phyloP scores from a whole-genome alignment of 2,888 invertebrate genomes.

The Drosophila formosana region DNA sequence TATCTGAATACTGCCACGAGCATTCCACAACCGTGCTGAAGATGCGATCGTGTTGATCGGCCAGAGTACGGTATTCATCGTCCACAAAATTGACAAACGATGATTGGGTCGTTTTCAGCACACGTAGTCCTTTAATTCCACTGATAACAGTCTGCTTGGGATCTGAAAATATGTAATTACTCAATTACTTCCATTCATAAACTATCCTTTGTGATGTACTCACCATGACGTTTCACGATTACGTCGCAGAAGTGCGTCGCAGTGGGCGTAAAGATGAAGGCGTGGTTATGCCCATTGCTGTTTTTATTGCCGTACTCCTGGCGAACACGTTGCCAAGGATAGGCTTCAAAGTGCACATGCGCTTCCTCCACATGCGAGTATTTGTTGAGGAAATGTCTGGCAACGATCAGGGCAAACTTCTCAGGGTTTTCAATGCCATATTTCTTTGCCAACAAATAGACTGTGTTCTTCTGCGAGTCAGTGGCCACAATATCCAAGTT shows the following conservation, averaged over 20 bases:
- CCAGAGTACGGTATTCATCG: conserved; percentile 91
- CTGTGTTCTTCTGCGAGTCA: conserved; percentile 93
- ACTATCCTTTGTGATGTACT: conserved; percentile 54
- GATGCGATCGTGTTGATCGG: conserved; percentile 91
- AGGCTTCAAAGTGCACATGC: conserved; percentile 89
- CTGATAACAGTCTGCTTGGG: conserved; percentile 87
- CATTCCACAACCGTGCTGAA: conserved; percentile 91
- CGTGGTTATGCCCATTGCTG: conserved; percentile 88
- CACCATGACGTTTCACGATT: conserved; percentile 89
- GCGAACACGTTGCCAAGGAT: conserved; percentile 90
- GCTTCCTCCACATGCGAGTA: conserved; percentile 91
- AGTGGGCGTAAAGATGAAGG: conserved; percentile 90
- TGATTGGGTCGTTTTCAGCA: conserved; percentile 93
- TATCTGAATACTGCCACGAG: conserved; percentile 90
- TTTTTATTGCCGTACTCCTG: conserved; percentile 83
- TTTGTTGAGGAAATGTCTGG: conserved; percentile 90
- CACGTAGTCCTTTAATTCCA: conserved; percentile 89
- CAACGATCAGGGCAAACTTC: conserved; percentile 90
- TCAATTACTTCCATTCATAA: neutral
- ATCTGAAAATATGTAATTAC: conserved; percentile 80
- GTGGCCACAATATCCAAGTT: conserved; percentile 93
- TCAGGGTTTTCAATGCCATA: conserved; percentile 91
- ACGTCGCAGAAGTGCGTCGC: conserved; percentile 90
- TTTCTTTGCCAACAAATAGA: conserved; percentile 92
- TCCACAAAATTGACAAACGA: conserved; percentile 91